Base-by-base conservation (phyloP, 2,113 vertebrate species). In the Passer montanus region DNA sequence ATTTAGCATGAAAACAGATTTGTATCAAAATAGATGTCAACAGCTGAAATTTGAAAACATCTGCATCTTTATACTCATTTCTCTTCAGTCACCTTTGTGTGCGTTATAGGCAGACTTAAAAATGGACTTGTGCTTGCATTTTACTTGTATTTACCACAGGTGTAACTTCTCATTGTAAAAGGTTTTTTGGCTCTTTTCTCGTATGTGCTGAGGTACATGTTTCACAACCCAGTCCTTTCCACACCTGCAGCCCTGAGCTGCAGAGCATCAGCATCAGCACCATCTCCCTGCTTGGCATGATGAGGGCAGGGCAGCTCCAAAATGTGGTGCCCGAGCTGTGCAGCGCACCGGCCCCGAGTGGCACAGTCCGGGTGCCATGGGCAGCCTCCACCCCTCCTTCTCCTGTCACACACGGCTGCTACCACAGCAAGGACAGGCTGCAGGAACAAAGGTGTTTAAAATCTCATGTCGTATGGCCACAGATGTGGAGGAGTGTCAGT, bases 181-280 rank as follows among this genome's bases (percentile, higher is more conserved):
- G 37, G 46, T 68, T 13, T n/a, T 50, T 68, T 13, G 79, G 30
- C 20, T 50, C 3, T 69, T 81, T 79, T 64, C n/a, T 87, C 3
- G 0, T 18, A 11, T 8, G 3, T 44, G 7, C 59, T 6, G 10
- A 62, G 28, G 62, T 37, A 20, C 2, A 4, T 0, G 1, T 70
- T 73, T 73, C 75, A 66, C 59, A 90, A 15, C 19, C 15, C 58
- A 23, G 6, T 24, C 47, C 21, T 63, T 81, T 35, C 56, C 60
- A 59, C 52, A 44, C 15, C 13, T 50, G 50, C 72, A 37, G 39
- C 72, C 80, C 52, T 49, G 79, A 66, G 86, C 73, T 56, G 86
- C 66, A 87, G 76, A 78, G 67, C 46, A 47, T 52, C 47, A 62
- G 37, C 53, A 56, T 8, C n/a, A 50, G 59, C 23, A 28, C 19